Evolutionary conservation across 1,140 invertebrate genomes (phyloP).

Genomic region (Lanistes nyassanus): DNA sequence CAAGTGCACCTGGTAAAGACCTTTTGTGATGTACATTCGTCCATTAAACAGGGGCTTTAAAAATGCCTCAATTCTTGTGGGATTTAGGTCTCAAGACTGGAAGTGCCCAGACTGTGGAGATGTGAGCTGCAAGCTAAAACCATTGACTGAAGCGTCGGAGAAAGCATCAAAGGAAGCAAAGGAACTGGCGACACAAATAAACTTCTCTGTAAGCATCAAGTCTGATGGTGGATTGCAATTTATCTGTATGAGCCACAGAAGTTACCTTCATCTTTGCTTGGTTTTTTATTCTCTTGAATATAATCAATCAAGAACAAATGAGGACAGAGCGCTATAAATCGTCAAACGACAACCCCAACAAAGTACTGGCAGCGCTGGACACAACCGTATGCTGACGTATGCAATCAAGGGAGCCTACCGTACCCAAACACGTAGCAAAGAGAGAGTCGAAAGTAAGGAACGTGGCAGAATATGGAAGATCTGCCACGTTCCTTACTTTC

Average conservation of each 20-base stretch:
- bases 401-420: too few species aligned
- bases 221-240: neutral
- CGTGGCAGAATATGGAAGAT: too few species aligned
- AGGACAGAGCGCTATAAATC: too few species aligned
- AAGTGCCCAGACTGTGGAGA: conserved; percentile 63
- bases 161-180: conserved; percentile 60
- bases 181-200: conserved; percentile 63
- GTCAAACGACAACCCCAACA: too few species aligned
- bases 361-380: too few species aligned
- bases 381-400: too few species aligned
- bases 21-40: neutral
- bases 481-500: too few species aligned
- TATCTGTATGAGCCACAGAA: too few species aligned
- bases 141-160: conserved; percentile 58
- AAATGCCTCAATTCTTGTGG: neutral
- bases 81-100: conserved; percentile 58
- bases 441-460: too few species aligned
- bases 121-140: conserved; percentile 54
- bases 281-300: neutral
- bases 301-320: too few species aligned
- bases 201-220: conserved; percentile 54
- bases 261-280: neutral
- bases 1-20: too few species aligned
- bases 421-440: too few species aligned
- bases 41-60: neutral